Evolutionary conservation across 2,888 invertebrate genomes (phyloP).

Genomic region (Stenodera caucasica): DNA sequence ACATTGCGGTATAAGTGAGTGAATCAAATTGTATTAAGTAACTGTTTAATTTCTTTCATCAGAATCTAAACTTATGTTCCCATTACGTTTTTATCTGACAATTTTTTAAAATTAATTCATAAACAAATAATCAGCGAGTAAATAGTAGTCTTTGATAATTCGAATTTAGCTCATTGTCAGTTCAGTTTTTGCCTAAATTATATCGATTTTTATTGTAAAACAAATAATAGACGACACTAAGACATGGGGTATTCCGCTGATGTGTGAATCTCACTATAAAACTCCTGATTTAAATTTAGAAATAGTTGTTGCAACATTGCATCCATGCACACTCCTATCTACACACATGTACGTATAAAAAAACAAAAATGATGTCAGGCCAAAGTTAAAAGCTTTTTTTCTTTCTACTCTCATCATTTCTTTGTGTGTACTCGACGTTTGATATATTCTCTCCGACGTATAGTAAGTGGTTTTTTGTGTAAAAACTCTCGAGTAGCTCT

Average conservation of each 20-base stretch:
- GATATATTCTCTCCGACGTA: not conserved
- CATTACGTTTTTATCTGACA: too few relatives aligned
- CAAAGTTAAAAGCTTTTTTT: constrained; percentile 7
- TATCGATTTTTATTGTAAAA: too few relatives aligned
- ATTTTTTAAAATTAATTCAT: too few relatives aligned
- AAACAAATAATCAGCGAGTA: too few relatives aligned
- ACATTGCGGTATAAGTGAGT: too few relatives aligned
- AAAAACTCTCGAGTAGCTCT: too few relatives aligned
- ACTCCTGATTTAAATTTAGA: constrained; percentile 2
- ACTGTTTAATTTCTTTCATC: not conserved
- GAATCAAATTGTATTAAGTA: not conserved
- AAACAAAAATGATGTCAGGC: constrained; percentile 4
- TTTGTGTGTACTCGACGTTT: constrained; percentile 4
- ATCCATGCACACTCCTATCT: not conserved
- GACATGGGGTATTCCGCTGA: not conserved
- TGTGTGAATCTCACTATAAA: not conserved
- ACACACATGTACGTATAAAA: not conserved
- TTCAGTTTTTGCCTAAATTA: too few relatives aligned
- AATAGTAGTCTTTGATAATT: too few relatives aligned
- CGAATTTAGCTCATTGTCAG: too few relatives aligned
- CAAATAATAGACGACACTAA: not conserved
- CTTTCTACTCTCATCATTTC: not conserved
- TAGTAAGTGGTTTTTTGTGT: constrained; percentile 6
- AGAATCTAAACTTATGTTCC: not conserved
- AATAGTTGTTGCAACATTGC: constrained; percentile 2